A percentile compares a stretch with the other conserved stretches of the same genome.
Evolutionary conservation across 1,140 invertebrate genomes (phyloP).

Genomic region (Tribolium madens): DNA sequence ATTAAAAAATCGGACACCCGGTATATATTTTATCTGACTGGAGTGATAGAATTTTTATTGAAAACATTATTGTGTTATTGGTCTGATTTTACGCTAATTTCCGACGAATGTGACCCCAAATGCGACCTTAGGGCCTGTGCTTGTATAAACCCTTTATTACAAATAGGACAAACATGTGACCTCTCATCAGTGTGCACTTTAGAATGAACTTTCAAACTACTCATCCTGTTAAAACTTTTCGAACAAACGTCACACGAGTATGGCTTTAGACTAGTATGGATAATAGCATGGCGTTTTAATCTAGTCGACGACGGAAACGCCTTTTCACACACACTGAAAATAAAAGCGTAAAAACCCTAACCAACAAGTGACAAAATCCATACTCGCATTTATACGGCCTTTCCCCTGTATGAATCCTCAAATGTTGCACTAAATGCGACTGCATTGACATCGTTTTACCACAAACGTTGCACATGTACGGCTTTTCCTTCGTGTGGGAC

Average conservation of each 20-base stretch:
- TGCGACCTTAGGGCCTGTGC: slow-evolving; percentile 76
- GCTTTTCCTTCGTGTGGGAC: slow-evolving; percentile 61
- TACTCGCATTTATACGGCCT: slow-evolving; percentile 70
- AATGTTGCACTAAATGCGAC: slow-evolving; percentile 65
- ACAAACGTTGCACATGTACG: slow-evolving; percentile 59
- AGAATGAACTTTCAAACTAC: slow-evolving; percentile 68
- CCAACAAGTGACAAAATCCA: neutral
- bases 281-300: slow-evolving; percentile 80
- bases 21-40: no score
- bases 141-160: slow-evolving; percentile 74
- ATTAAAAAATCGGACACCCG: no score
- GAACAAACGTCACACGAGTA: slow-evolving; percentile 67
- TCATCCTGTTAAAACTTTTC: slow-evolving; percentile 58
- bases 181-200: slow-evolving; percentile 74
- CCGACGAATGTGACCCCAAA: slow-evolving; percentile 60
- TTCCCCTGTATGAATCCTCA: slow-evolving; percentile 73
- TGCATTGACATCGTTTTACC: slow-evolving; percentile 59
- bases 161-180: slow-evolving; percentile 77
- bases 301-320: slow-evolving; percentile 76
- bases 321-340: slow-evolving; percentile 69
- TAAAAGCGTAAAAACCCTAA: slow-evolving; percentile 5
- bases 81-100: neutral
- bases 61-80: neutral
- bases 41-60: no score
- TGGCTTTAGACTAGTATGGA: slow-evolving; percentile 78